Evolutionary conservation across 1,140 invertebrate genomes (phyloP).

Genomic region (Drosophila sechellia): DNA sequence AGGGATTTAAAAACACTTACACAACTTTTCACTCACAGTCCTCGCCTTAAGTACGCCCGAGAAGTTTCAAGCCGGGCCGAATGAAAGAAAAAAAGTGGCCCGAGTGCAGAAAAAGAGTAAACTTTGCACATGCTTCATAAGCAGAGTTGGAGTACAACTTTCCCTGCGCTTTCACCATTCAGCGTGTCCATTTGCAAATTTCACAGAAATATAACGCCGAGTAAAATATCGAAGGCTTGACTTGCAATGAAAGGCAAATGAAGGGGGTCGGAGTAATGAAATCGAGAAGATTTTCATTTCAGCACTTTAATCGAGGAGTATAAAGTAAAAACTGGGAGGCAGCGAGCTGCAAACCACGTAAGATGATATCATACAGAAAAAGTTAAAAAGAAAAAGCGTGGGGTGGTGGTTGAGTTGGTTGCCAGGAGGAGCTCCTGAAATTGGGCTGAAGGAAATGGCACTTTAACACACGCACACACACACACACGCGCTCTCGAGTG

Average conservation of each 20-base stretch:
- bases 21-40: slow-evolving; percentile 60
- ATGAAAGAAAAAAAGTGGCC: slow-evolving; percentile 19
- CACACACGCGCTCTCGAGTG: slow-evolving; percentile 48
- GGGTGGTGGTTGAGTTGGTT: neutral
- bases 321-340: slow-evolving; percentile 20
- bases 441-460: slow-evolving; percentile 47
- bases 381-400: slow-evolving; percentile 34
- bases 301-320: slow-evolving; percentile 29
- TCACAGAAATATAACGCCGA: neutral
- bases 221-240: neutral
- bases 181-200: slow-evolving; percentile 26
- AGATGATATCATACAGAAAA: slow-evolving; percentile 38
- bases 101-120: slow-evolving; percentile 38
- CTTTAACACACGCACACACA: slow-evolving; percentile 35
- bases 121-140: slow-evolving; percentile 35
- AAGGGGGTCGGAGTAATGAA: slow-evolving; percentile 1
- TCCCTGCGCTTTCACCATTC: neutral
- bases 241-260: slow-evolving; percentile 33
- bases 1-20: slow-evolving; percentile 63
- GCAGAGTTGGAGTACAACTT: slow-evolving; percentile 25
- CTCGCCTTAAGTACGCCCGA: slow-evolving; percentile 47
- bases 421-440: slow-evolving; percentile 31
- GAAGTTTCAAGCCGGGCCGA: slow-evolving; percentile 47
- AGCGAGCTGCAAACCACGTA: slow-evolving; percentile 39
- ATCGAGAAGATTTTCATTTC: slow-evolving; percentile 26